These are phyloP conservation scores for Patella ulyssiponensis DNA, from an alignment of 2,888 invertebrate genomes.

Conservation along the genomic window DNA sequence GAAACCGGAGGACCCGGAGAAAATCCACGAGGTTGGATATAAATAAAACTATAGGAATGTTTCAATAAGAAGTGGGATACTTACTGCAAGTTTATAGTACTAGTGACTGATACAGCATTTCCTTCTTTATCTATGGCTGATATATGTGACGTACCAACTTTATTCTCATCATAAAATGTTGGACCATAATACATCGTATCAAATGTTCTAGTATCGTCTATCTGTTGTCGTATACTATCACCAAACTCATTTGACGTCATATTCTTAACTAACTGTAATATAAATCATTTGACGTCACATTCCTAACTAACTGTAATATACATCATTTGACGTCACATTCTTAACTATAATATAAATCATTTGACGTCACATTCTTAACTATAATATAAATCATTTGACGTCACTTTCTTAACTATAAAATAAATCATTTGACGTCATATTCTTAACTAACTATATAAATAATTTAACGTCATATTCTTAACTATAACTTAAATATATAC, in stretches of 20 bases:
- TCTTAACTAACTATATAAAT: constrained; percentile 35
- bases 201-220: constrained; percentile 62
- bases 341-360: constrained; percentile 47
- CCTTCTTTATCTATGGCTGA: constrained; percentile 88
- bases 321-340: no score
- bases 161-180: constrained; percentile 71
- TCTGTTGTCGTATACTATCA: constrained; percentile 50
- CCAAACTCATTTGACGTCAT: constrained; percentile 61
- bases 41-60: no score
- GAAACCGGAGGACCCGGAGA: no score
- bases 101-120: constrained; percentile 93
- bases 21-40: no score
- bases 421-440: constrained; percentile 55
- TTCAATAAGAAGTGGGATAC: constrained; percentile 48
- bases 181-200: constrained; percentile 67
- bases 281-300: not conserved
- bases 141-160: constrained; percentile 91
- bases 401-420: constrained; percentile 59
- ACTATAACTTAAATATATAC: no score
- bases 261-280: constrained; percentile 57
- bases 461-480: no score
- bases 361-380: constrained; percentile 65
- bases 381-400: constrained; percentile 43
- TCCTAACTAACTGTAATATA: no score
- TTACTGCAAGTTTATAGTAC: constrained; percentile 89